phyloP scores from a whole-genome alignment of 2,797 vertebrate genomes.

The Garrulus glandarius region DNA sequence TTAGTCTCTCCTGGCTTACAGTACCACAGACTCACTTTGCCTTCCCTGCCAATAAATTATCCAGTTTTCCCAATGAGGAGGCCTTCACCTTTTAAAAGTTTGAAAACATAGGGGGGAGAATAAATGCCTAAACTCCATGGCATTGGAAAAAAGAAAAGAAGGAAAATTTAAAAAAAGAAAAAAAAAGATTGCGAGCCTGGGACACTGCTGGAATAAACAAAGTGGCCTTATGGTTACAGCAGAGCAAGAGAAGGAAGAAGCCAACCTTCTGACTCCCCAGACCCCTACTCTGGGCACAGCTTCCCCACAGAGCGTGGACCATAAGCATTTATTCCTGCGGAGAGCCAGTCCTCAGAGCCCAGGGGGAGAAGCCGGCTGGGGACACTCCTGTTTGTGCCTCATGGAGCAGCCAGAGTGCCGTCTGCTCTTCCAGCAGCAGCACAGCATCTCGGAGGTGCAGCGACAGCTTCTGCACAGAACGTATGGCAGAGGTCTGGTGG shows the following conservation, averaged over 20 bases:
- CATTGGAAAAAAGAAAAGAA: accelerated
- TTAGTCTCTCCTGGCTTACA: neutral
- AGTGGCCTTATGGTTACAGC: neutral
- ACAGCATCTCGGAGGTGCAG: neutral
- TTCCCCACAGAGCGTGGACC: accelerated
- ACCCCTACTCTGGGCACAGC: neutral
- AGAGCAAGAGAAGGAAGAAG: neutral
- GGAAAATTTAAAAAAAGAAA: neutral
- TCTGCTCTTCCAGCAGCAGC: neutral
- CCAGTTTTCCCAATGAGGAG: neutral
- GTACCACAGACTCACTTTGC: neutral
- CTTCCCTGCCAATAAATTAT: neutral
- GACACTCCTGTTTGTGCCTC: neutral
- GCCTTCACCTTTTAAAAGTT: neutral
- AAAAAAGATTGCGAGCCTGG: neutral
- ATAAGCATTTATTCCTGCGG: neutral
- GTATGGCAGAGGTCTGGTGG: neutral
- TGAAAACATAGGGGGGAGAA: neutral
- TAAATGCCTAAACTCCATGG: neutral
- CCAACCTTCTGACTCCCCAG: neutral
- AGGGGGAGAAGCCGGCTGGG: neutral
- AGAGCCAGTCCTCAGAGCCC: neutral
- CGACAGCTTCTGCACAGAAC: neutral
- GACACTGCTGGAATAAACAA: neutral
- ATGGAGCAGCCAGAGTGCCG: accelerated